Percentiles rank a stretch among this genome's conserved stretches.
Evolutionary conservation across 1,140 invertebrate genomes (phyloP).

Genomic region (Megathymus violae): DNA sequence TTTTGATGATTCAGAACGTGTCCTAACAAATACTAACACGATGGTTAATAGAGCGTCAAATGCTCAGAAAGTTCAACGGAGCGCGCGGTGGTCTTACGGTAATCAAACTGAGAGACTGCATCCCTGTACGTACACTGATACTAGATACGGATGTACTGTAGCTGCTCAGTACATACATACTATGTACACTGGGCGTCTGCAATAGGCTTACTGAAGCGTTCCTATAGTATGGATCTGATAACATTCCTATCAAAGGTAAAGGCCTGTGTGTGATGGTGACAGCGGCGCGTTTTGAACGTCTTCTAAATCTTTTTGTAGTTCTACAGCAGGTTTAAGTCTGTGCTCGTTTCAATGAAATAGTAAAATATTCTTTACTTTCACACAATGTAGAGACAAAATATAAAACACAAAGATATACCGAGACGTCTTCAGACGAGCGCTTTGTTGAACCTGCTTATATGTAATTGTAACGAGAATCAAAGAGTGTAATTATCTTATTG

Average conservation of each 20-base stretch:
- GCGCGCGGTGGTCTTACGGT: constrained; percentile 65
- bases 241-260: constrained; percentile 5
- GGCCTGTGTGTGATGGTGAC: background rate
- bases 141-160: constrained; percentile 3
- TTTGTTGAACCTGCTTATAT: no score
- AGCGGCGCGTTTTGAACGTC: background rate
- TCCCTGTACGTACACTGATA: constrained; percentile 16
- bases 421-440: no score
- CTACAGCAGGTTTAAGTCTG: no score
- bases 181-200: constrained; percentile 8
- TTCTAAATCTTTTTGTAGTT: constrained; percentile 4
- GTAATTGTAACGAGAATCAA: no score
- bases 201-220: constrained; percentile 8
- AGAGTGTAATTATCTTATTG: no score
- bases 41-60: constrained; percentile 54
- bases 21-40: constrained; percentile 12
- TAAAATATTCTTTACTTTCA: no score
- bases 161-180: background rate
- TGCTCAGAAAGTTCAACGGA: constrained; percentile 69
- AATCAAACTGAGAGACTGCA: constrained; percentile 68
- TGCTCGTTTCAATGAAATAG: background rate
- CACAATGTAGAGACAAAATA: no score
- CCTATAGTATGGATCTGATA: constrained; percentile 10
- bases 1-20: background rate
- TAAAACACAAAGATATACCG: no score